Percentiles rank a stretch among this genome's conserved stretches.
These are phyloP conservation scores for Lacerta agilis DNA, from an alignment of 2,797 vertebrate species.

Conservation along the genomic window DNA sequence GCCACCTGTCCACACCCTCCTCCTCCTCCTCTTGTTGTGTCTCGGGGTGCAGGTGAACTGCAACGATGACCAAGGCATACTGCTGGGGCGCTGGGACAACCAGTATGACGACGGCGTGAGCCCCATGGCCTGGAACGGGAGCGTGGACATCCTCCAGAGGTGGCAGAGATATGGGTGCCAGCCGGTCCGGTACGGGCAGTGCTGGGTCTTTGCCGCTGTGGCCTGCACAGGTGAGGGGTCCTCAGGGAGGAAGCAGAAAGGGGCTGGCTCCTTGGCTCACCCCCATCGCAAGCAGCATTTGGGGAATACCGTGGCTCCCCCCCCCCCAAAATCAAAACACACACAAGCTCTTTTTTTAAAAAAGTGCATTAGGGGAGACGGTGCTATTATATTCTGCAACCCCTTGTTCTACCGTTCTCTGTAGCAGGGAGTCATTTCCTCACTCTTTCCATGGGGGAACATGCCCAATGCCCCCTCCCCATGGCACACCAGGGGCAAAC, in stretches of 20 bases:
- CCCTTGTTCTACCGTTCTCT: no score
- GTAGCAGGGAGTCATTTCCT: no score
- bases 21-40: no score
- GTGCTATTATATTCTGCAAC: no score
- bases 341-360: not conserved
- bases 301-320: no score
- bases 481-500: no score
- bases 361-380: no score
- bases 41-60: slow-evolving; percentile 86
- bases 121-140: slow-evolving; percentile 91
- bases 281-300: no score
- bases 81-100: slow-evolving; percentile 87
- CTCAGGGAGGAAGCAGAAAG: not conserved
- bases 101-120: slow-evolving; percentile 84
- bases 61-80: slow-evolving; percentile 89
- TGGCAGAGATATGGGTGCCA: slow-evolving; percentile 86
- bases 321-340: no score
- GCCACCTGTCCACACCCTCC: no score
- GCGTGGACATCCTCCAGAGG: slow-evolving; percentile 88
- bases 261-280: fast-evolving
- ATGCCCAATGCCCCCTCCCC: not conserved
- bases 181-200: slow-evolving; percentile 92
- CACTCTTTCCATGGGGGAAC: no score
- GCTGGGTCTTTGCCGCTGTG: slow-evolving; percentile 97
- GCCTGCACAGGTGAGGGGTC: slow-evolving; percentile 87